Base-by-base conservation (phyloP, 2,888 invertebrate genomes). In the Elaeidobius kamerunicus region DNA sequence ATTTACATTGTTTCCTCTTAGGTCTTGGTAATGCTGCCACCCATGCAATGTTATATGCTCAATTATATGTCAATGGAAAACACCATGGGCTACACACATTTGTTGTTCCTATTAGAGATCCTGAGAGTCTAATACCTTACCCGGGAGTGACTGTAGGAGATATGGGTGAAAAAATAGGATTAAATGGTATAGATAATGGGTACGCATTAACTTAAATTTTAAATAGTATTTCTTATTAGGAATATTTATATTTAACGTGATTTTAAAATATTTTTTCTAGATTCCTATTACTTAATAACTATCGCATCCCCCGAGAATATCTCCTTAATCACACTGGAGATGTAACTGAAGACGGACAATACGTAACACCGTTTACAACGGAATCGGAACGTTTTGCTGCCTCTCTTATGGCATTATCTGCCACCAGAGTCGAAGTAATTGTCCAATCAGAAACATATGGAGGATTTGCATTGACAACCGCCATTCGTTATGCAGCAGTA, bases 121-220 rank as follows among this genome's bases (percentile, higher is more conserved):
- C 84, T 0, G 74, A 79, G 51, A 90, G 89, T 0, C 70, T 89
- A 65, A 66, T 80, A 45, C 81, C 91, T 0, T 82, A 76, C 65
- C 84, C 90, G 0, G 93, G 94, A 0, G 82, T 97, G 1, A 81
- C 79, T 0, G 87, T 95, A 0, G 95, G 95, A 0, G 96, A 97
- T 69, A 81, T 97, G 75, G 97, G 97, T 1, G 88, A 89, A 70
- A 97, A 97, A 74, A 78, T 91, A 34, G 95, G 91, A 0, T 78
- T 93, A 6, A 92, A 96, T 72, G 95, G 93, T 2, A 73, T 96
- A 32, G 97, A 97, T 70, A 97, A 97, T 76, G 97, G 97, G 88
- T 90, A 67, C n/a, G n/a, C n/a, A n/a, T n/a, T n/a, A n/a, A n/a
- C n/a, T n/a, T n/a, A n/a, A n/a, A n/a, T n/a, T n/a, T n/a, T 27